phyloP scores from a whole-genome alignment of 2,888 invertebrate genomes.

The Crocallis elinguaria region DNA sequence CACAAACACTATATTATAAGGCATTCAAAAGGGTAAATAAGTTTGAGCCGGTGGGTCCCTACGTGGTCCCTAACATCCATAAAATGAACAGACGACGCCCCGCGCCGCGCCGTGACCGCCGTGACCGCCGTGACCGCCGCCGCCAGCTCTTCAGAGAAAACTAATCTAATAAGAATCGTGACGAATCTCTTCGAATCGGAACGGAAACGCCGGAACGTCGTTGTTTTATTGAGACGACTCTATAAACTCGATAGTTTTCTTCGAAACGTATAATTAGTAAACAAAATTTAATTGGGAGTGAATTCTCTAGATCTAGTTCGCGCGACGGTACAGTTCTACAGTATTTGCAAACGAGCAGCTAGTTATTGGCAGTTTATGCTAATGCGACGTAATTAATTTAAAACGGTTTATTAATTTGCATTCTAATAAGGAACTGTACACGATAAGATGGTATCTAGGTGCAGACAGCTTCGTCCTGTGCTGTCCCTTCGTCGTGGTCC shows the following conservation, averaged over 20 bases:
- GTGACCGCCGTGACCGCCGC: neutral
- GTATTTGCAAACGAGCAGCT: too few relatives aligned
- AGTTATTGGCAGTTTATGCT: neutral
- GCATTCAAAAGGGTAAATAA: too few relatives aligned
- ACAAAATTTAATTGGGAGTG: neutral
- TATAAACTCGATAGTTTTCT: neutral
- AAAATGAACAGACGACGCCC: neutral
- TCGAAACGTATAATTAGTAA: neutral
- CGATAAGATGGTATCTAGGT: neutral
- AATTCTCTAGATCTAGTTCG: too few relatives aligned
- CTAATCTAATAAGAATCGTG: conserved; percentile 19
- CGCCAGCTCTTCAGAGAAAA: conserved; percentile 4
- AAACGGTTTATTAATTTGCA: neutral
- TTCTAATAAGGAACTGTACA: neutral
- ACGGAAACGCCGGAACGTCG: conserved; percentile 9
- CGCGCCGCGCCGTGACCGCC: neutral
- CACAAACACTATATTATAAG: too few relatives aligned
- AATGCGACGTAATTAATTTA: neutral
- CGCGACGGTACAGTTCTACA: too few relatives aligned
- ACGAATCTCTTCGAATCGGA: conserved; percentile 27
- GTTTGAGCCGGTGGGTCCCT: too few relatives aligned
- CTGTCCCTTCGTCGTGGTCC: neutral
- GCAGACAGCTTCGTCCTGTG: conserved; percentile 2
- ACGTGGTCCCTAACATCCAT: too few relatives aligned
- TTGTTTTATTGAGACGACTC: neutral